These are phyloP conservation scores for Ammodytes dubius DNA, from an alignment of 2,113 vertebrate genomes.

Conservation along the genomic window DNA sequence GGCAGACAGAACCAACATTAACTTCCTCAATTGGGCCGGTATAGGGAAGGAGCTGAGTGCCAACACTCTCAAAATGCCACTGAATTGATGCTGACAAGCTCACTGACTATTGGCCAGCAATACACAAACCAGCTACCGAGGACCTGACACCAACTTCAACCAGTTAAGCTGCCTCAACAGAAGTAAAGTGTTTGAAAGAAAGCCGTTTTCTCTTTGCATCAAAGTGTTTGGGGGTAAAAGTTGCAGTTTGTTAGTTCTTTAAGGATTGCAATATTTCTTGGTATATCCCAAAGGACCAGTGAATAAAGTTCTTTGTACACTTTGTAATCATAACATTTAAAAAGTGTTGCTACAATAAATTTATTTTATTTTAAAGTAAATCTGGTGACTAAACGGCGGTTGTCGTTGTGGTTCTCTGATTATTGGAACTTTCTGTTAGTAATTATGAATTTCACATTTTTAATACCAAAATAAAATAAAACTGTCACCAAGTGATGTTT, in stretches of 20 bases:
- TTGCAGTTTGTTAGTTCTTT: conserved; percentile 26
- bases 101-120: conserved; percentile 33
- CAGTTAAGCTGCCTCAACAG: background rate
- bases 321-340: conserved; percentile 8
- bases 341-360: conserved; percentile 21
- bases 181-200: background rate
- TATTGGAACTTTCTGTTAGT: conserved; percentile 50
- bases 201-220: background rate
- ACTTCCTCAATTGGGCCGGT: conserved; percentile 50
- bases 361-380: conserved; percentile 15
- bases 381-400: conserved; percentile 5
- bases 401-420: conserved; percentile 39
- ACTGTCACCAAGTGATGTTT: conserved; percentile 45
- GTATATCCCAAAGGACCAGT: conserved; percentile 28
- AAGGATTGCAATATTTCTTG: conserved; percentile 12
- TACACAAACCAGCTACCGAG: conserved; percentile 11
- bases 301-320: conserved; percentile 39
- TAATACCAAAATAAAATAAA: background rate
- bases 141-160: conserved; percentile 1
- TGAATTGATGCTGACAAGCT: conserved; percentile 72
- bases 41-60: conserved; percentile 37
- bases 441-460: conserved; percentile 38
- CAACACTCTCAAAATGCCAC: conserved; percentile 64
- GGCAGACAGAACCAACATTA: conserved; percentile 75
- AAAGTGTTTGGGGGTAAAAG: conserved; percentile 8